Conservation (phyloP, 2,888 invertebrate genomes). For the Cephus pygmeus region DNA sequence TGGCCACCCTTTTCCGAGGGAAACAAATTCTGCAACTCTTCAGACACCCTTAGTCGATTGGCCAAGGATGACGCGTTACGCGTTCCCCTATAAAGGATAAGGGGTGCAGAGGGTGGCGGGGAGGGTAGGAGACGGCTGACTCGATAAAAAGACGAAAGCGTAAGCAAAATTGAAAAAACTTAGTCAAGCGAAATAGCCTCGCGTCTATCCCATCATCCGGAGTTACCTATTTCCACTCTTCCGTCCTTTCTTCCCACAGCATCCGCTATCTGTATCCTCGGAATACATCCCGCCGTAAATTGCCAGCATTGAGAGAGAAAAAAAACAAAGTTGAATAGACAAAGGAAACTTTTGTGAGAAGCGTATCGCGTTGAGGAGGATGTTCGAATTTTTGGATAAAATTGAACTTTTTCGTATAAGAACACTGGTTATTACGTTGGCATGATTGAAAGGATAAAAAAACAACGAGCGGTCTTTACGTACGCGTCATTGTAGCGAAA, state of each 20-base stretch:
- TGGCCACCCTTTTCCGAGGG: neutral
- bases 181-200: neutral
- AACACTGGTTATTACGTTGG: neutral
- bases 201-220: neutral
- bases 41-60: neutral
- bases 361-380: neutral
- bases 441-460: neutral
- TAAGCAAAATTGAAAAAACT: neutral
- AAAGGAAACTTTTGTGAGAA: neutral
- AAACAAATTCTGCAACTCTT: neutral
- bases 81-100: neutral
- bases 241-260: neutral
- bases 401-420: neutral
- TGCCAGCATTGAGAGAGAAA: neutral
- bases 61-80: neutral
- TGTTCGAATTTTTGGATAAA: neutral
- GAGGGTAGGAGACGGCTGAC: neutral
- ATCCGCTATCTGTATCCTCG: neutral
- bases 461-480: neutral
- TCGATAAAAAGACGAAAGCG: neutral
- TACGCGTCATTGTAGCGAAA: neutral
- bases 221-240: neutral
- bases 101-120: neutral
- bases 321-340: neutral
- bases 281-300: neutral